These are phyloP conservation scores for Tragelaphus scriptus DNA, from an alignment of 2,113 vertebrate species.

Conservation along the genomic window DNA sequence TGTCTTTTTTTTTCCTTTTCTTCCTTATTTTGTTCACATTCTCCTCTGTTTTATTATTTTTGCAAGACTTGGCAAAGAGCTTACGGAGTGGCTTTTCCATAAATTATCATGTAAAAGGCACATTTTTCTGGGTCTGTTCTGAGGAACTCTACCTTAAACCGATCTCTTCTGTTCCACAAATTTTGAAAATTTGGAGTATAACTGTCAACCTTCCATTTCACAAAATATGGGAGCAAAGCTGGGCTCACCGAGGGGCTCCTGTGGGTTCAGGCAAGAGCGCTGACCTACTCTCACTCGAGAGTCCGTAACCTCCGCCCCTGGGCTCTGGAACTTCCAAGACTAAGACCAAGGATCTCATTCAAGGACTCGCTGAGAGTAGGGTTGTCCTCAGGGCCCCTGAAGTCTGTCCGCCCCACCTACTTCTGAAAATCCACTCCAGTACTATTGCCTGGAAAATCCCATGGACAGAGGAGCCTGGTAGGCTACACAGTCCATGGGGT, in stretches of 20 bases:
- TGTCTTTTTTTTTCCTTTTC: neutral
- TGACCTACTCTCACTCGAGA: accelerated
- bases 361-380: neutral
- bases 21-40: neutral
- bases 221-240: neutral
- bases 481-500: no score
- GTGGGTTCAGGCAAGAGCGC: accelerated
- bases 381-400: neutral
- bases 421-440: neutral
- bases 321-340: neutral
- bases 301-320: accelerated
- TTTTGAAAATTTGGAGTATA: neutral
- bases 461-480: no score
- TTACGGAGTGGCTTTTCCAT: neutral
- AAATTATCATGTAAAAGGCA: neutral
- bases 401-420: neutral
- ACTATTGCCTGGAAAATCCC: no score
- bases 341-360: neutral
- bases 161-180: neutral
- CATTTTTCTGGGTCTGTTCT: neutral
- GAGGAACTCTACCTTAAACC: neutral
- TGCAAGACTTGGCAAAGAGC: neutral
- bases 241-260: accelerated
- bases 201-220: neutral
- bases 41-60: conserved; percentile 7